phyloP scores from a whole-genome alignment of 2,888 invertebrate genomes.

The Amblyteles armatorius region DNA sequence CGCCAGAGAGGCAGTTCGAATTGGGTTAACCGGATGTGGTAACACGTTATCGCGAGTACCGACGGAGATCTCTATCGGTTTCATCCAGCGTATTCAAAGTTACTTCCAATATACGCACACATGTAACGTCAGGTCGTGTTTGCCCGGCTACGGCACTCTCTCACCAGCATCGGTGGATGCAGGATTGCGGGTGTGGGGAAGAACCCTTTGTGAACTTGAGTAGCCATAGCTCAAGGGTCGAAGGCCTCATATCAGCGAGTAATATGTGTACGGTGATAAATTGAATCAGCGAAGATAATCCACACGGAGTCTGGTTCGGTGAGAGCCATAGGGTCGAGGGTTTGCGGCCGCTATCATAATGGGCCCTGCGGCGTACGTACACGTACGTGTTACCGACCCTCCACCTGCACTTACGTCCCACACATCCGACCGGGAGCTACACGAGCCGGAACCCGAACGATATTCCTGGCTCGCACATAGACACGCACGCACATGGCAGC shows the following conservation, averaged over 20 bases:
- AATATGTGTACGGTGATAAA: conserved; percentile 82
- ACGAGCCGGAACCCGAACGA: conserved; percentile 43
- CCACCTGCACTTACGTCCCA: conserved; percentile 67
- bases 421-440: conserved; percentile 52
- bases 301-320: conserved; percentile 79
- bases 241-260: conserved; percentile 77
- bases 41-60: not conserved
- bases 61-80: not conserved
- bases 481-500: not conserved
- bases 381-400: conserved; percentile 57
- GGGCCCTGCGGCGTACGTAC: conserved; percentile 68
- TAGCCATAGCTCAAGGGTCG: conserved; percentile 77
- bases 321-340: conserved; percentile 74
- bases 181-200: not conserved
- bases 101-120: not conserved
- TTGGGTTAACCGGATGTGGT: not conserved
- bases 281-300: conserved; percentile 84
- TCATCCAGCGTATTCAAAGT: not conserved
- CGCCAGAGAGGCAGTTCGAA: not conserved
- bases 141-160: conserved; percentile 21
- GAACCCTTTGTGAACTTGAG: conserved; percentile 77
- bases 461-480: conserved; percentile 19
- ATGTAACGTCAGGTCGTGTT: conserved; percentile 24
- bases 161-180: not conserved
- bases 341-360: conserved; percentile 78